Base-by-base conservation (phyloP, 1,140 invertebrate genomes). In the Temnothorax nylanderi region DNA sequence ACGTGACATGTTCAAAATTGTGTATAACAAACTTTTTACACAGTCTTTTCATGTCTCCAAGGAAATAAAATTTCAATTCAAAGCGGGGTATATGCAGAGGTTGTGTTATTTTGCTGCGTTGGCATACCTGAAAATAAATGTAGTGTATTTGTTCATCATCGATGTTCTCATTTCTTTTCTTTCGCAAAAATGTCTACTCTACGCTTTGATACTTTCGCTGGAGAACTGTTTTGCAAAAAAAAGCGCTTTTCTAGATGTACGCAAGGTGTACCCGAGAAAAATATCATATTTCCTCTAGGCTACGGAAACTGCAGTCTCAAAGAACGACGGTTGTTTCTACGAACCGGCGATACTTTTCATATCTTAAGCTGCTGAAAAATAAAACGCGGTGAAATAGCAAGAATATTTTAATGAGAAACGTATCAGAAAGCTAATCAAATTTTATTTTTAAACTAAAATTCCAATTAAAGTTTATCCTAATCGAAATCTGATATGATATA, bases 201-300 rank as follows among this genome's bases (percentile, higher is more conserved):
- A 26, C 1, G 34, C 77, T 81, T 81, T 81, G 77, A 81, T 54
- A 80, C 60, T 78, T 34, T 78, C 34, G 32, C 41, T 37, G 34
- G 10, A 81, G n/a, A 81, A 71, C 34, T 69, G 34, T 65, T 78
- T 65, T 10, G 11, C 44, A 81, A 32, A 65, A 80, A 81, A 81
- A 51, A 51, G 5, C 21, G 7, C 13, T 26, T 71, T 37, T 71
- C 64, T 54, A 26, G n/a, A 71, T 71, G n/a, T 41, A n/a, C 34
- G 32, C 62, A 71, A 81, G 77, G 2, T 56, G 11, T 78, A 78
- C 34, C 2, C 16, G 44, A 69, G 47, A 41, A 81, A 81, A 69
- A 81, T 78, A 78, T 65, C 76, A 64, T 54, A 69, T 81, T 81
- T 81, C 21, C 64, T 80, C n/a, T 54, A 71, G 47, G 37, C n/a